Conservation (phyloP, 2,888 invertebrate genomes). For the Reticulitermes lucifugus region DNA sequence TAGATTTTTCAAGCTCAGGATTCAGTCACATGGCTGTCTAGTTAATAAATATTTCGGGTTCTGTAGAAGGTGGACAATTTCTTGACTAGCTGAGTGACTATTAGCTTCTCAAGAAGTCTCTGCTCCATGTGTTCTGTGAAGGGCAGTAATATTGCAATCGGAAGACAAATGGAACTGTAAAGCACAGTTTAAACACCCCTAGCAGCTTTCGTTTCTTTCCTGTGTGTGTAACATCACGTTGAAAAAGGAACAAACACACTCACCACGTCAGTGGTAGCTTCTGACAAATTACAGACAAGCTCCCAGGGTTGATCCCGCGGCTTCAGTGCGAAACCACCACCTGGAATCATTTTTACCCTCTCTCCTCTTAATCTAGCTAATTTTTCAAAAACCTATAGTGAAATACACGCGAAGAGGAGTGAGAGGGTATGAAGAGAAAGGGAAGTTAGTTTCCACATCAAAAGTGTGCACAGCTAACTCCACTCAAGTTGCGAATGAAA, state of each 20-base stretch:
- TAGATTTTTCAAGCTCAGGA: too few relatives aligned
- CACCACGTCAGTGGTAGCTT: slow-evolving; percentile 17
- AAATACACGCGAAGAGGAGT: slow-evolving; percentile 24
- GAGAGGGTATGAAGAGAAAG: neutral
- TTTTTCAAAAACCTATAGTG: slow-evolving; percentile 51
- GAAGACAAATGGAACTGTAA: neutral
- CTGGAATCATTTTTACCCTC: slow-evolving; percentile 47
- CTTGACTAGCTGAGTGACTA: too few relatives aligned
- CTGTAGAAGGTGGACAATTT: too few relatives aligned
- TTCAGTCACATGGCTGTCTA: too few relatives aligned
- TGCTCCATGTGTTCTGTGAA: too few relatives aligned
- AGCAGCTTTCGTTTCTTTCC: too few relatives aligned
- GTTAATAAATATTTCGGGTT: too few relatives aligned
- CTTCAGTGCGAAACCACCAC: slow-evolving; percentile 43
- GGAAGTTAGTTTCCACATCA: neutral
- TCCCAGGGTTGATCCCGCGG: slow-evolving; percentile 47
- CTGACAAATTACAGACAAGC: slow-evolving; percentile 50
- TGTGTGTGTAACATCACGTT: neutral
- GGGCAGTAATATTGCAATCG: too few relatives aligned
- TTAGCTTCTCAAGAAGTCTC: too few relatives aligned
- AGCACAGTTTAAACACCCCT: slow-evolving; percentile 8
- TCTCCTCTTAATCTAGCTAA: slow-evolving; percentile 48
- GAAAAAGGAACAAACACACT: slow-evolving; percentile 3
- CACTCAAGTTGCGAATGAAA: slow-evolving; percentile 21
- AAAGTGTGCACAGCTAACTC: slow-evolving; percentile 5